Evolutionary conservation across 2,888 invertebrate genomes (phyloP), one percentile per base, ranked within the genome.

Genomic region (Philaethria dido): DNA sequence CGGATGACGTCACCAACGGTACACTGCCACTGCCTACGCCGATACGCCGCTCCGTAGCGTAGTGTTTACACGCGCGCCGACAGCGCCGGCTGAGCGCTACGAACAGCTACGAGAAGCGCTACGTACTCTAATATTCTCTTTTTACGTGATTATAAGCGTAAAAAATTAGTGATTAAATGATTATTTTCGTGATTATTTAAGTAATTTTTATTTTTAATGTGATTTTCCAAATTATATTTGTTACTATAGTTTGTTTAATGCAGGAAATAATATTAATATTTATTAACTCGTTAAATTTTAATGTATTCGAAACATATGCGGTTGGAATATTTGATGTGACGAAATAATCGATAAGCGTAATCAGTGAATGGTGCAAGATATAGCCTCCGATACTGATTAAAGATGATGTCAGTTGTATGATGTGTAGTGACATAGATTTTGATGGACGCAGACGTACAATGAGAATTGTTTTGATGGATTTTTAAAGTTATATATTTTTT

Each of bases 41-140:
- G 82, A 87, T 84, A 83, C 83, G 82, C 73, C 74, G 79, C 83
- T 83, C 81, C 84, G 80, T 80, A 79, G 76, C 84, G 89, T 89
- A 89, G 89, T 88, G 83, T 78, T 86, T 88, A 89, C 87, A 86
- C 77, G 78, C 82, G 78, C 83, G 83, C 80, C 85, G 84, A 69
- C 75, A 79, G 84, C 79, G 83, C 80, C 81, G 86, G 80, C 75
- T 79, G 84, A 73, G 73, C 77, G 77, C 78, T 79, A 78, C 78
- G 76, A 62, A 50, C 79, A 66, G 69, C 72, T 74, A 74, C 75
- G 72, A 62, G 9, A 66, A 67, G 55, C 79, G 81, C 79, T 83
- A 80, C 78, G 74, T 39, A 63, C 6, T n/a, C 13, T 22, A 55
- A 29, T 9, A 44, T 13, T 18, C 18, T 33, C 13, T 0, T 13